These are phyloP conservation scores for Aleiodes testaceus DNA, from an alignment of 2,888 invertebrate species.

Conservation along the genomic window DNA sequence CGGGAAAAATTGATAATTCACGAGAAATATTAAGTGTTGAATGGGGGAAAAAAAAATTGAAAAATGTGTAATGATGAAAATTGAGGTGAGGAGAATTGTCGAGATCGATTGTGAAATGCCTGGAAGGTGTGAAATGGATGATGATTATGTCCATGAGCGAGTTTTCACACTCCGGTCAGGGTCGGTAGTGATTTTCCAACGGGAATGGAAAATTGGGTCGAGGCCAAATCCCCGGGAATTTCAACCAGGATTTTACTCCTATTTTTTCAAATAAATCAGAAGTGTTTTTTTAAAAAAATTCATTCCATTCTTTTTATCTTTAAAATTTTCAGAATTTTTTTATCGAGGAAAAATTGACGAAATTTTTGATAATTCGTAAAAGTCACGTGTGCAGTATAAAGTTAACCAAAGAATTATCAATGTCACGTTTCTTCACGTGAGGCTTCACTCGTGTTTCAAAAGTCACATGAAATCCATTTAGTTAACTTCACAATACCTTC, in stretches of 20 bases:
- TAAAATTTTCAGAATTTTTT: background rate
- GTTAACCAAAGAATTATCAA: background rate
- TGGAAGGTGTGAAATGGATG: conserved; percentile 30
- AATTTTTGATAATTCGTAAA: background rate
- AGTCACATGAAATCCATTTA: conserved; percentile 25
- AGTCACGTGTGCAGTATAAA: conserved; percentile 21
- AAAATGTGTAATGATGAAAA: background rate
- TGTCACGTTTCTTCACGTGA: conserved; percentile 32
- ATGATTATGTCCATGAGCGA: conserved; percentile 24
- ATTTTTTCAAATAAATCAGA: background rate
- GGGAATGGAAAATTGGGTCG: conserved; percentile 34
- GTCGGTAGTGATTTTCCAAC: conserved; percentile 29
- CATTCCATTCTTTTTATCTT: too few species aligned
- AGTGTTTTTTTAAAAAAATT: background rate
- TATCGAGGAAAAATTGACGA: background rate
- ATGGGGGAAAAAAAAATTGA: background rate
- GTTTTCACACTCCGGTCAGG: conserved; percentile 32
- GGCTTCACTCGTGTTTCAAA: conserved; percentile 19
- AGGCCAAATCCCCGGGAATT: conserved; percentile 23
- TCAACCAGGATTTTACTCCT: conserved; percentile 14
- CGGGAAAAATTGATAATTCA: background rate
- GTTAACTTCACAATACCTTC: background rate
- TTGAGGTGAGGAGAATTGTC: too few species aligned
- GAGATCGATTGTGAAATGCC: conserved; percentile 22
- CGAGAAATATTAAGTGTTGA: background rate